Conservation (phyloP, 1,140 invertebrate species). For the Drosophila quadrilineata region DNA sequence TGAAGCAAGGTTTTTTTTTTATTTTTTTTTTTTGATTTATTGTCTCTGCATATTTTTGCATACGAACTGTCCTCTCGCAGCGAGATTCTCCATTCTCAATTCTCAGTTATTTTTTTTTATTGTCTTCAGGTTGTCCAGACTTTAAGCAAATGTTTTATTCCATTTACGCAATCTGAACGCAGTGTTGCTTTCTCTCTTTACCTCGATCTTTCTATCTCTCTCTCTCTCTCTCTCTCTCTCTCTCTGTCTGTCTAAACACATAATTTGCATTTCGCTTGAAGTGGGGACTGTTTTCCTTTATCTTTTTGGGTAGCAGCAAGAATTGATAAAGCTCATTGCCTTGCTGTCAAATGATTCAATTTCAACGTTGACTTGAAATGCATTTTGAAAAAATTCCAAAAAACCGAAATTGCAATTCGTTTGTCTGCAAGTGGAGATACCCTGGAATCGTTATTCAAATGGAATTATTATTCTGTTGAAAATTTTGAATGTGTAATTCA, state of each 20-base stretch:
- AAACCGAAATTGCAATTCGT: no score
- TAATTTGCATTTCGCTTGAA: conserved; percentile 63
- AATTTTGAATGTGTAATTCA: no score
- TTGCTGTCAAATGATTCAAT: conserved; percentile 69
- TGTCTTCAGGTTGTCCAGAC: conserved; percentile 15
- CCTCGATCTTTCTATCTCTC: not conserved
- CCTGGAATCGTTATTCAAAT: no score
- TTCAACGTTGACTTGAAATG: conserved; percentile 63
- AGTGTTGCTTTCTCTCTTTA: not conserved
- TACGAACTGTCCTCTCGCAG: conserved; percentile 1
- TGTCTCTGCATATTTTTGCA: conserved; percentile 43
- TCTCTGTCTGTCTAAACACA: conserved; percentile 58
- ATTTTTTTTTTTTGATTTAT: conserved; percentile 56
- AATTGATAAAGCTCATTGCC: conserved; percentile 39
- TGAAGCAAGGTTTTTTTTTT: conserved; percentile 31
- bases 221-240: not conserved
- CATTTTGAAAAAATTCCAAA: conserved; percentile 28
- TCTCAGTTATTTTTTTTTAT: not conserved
- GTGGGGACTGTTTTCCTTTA: no score
- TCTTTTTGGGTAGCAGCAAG: conserved; percentile 7
- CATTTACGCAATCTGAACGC: no score
- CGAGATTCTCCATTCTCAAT: not conserved
- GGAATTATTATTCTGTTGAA: no score
- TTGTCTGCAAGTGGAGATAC: no score
- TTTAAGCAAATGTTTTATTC: no score